Conservation (phyloP, 2,797 vertebrate species). For the Channa striata region DNA sequence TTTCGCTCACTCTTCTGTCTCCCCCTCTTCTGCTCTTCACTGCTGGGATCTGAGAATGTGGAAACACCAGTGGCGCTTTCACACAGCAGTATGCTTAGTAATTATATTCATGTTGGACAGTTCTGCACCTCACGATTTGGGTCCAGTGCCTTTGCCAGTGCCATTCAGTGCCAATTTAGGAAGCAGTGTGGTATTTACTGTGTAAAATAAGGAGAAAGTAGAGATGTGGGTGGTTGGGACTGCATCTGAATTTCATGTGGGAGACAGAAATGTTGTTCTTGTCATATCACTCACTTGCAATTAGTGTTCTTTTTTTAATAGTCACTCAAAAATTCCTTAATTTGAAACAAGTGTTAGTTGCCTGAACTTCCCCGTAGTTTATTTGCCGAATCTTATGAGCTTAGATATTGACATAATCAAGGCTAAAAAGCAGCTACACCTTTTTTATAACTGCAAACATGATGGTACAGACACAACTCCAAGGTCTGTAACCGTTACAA, state of each 20-base stretch:
- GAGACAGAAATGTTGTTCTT: background rate
- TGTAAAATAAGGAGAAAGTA: background rate
- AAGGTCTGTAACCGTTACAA: too few species aligned
- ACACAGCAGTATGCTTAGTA: background rate
- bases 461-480: too few species aligned
- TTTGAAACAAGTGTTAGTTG: background rate
- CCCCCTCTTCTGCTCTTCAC: background rate
- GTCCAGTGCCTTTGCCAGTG: background rate
- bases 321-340: background rate
- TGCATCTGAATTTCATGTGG: background rate
- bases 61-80: too few species aligned
- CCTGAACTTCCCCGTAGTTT: too few species aligned
- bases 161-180: too few species aligned
- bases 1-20: slow-evolving; percentile 16
- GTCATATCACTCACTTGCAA: background rate
- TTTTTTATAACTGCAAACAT: too few species aligned
- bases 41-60: background rate
- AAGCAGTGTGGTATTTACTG: background rate
- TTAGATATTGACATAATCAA: too few species aligned
- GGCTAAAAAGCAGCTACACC: too few species aligned
- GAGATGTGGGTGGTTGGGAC: background rate
- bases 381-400: too few species aligned
- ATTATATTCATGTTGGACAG: background rate
- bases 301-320: background rate
- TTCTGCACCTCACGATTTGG: background rate